Conservation (phyloP, 2,888 invertebrate genomes). For the Diarsia rubi region DNA sequence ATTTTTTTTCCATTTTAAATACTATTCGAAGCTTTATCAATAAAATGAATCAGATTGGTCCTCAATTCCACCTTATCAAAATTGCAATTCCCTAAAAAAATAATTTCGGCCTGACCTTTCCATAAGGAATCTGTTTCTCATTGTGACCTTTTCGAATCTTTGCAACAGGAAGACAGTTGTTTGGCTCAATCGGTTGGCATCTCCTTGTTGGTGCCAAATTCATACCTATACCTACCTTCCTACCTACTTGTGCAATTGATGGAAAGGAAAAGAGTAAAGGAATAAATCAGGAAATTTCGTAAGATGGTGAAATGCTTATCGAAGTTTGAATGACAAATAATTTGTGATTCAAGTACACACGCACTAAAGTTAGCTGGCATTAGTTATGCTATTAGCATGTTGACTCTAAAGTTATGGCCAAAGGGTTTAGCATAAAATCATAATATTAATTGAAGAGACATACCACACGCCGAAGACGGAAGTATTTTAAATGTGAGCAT, state of each 20-base stretch:
- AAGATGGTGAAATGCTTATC: slow-evolving; percentile 12
- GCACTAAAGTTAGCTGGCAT: neutral
- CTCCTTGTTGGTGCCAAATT: slow-evolving; percentile 8
- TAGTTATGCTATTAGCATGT: slow-evolving; percentile 30
- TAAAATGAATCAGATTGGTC: slow-evolving; percentile 16
- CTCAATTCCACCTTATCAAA: slow-evolving; percentile 1
- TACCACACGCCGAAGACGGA: neutral
- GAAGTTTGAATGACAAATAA: slow-evolving; percentile 16
- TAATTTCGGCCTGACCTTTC: slow-evolving; percentile 1
- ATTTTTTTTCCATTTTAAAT: neutral
- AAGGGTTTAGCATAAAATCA: slow-evolving; percentile 37
- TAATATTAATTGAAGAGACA: slow-evolving; percentile 14
- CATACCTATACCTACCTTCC: neutral
- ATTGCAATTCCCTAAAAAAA: slow-evolving; percentile 7
- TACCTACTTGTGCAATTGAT: neutral
- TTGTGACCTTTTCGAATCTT: slow-evolving; percentile 28
- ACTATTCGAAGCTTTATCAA: neutral
- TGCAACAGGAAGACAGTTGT: slow-evolving; percentile 22
- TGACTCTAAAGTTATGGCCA: slow-evolving; percentile 30
- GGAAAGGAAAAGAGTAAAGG: neutral
- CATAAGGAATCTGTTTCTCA: slow-evolving; percentile 7
- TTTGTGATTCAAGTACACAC: slow-evolving; percentile 7
- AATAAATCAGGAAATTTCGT: slow-evolving; percentile 1
- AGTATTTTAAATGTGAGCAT: slow-evolving; percentile 22
- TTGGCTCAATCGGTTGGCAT: slow-evolving; percentile 29